These are phyloP conservation scores for Yponomeuta plumbellus DNA, from an alignment of 2,888 invertebrate genomes.

Conservation along the genomic window DNA sequence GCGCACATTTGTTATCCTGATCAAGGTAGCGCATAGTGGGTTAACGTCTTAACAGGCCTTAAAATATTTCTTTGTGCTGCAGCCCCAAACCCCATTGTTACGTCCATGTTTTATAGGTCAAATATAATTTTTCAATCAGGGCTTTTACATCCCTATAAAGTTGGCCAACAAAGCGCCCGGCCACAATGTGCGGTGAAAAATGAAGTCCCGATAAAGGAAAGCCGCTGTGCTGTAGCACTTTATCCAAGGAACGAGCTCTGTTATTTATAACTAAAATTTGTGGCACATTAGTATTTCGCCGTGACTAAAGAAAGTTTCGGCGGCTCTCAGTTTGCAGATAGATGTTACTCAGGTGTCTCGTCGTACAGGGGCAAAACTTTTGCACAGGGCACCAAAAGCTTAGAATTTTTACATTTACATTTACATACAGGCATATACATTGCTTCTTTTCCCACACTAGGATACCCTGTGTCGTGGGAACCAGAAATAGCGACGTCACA, in stretches of 20 bases:
- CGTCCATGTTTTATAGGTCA: conserved; percentile 9
- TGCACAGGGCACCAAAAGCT: too few species aligned
- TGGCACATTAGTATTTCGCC: too few species aligned
- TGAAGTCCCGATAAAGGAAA: not conserved
- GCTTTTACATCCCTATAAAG: conserved; percentile 9
- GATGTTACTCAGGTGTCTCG: too few species aligned
- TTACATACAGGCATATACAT: too few species aligned
- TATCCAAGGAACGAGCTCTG: not conserved
- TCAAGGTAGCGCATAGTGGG: not conserved
- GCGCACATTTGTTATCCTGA: too few species aligned
- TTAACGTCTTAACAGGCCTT: not conserved
- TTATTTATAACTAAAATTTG: not conserved
- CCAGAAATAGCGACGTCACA: too few species aligned
- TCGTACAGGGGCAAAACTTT: too few species aligned
- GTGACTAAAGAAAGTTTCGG: too few species aligned
- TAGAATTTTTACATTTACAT: too few species aligned
- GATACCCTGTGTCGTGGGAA: too few species aligned
- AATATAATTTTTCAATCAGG: conserved; percentile 3
- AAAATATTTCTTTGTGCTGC: not conserved
- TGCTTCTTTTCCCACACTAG: too few species aligned
- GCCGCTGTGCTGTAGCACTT: not conserved
- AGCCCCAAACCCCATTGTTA: not conserved
- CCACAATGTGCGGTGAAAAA: conserved; percentile 2
- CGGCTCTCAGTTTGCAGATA: too few species aligned
- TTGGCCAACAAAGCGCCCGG: not conserved